A percentile compares a stretch with the other conserved stretches of the same genome.
Conservation (phyloP, 2,888 invertebrate species). For the Cerastis leucographa region DNA sequence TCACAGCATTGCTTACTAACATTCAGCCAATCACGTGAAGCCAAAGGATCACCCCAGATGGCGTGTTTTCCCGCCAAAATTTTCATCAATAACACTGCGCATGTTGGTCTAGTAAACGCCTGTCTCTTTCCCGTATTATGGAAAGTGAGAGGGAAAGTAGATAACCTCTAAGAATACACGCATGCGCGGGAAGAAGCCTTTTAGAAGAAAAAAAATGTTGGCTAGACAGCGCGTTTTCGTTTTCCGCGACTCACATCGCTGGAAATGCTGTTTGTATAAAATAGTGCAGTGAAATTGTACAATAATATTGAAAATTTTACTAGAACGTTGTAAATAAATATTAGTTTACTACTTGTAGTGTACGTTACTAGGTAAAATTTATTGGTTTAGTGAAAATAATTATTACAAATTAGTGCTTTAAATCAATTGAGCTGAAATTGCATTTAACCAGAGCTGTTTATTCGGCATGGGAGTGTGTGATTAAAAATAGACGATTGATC, state of each 20-base stretch:
- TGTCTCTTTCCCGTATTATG: conserved; percentile 72
- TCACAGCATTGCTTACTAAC: conserved; percentile 36
- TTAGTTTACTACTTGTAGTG: conserved; percentile 48
- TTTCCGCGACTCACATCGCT: conserved; percentile 63
- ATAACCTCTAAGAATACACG: conserved; percentile 82
- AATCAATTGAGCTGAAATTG: conserved; percentile 39
- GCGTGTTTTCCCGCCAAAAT: conserved; percentile 83
- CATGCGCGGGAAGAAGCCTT: conserved; percentile 79
- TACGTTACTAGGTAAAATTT: conserved; percentile 54
- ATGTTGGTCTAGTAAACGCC: conserved; percentile 76
- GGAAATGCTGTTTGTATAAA: conserved; percentile 74
- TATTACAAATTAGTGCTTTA: conserved; percentile 18
- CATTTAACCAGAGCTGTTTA: conserved; percentile 26
- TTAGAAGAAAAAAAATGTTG: conserved; percentile 64
- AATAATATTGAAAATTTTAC: conserved; percentile 60
- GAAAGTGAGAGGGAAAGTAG: conserved; percentile 73
- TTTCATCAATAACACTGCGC: conserved; percentile 89
- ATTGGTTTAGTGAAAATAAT: conserved; percentile 30
- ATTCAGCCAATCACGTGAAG: conserved; percentile 57
- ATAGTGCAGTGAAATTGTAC: conserved; percentile 66
- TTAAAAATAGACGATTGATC: conserved; percentile 24
- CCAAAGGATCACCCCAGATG: conserved; percentile 58
- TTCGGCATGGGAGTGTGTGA: conserved; percentile 46
- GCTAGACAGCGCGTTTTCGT: conserved; percentile 68
- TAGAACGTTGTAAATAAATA: conserved; percentile 62